Evolutionary conservation across 2,888 invertebrate genomes (phyloP), one percentile per base, ranked within the genome.

Genomic region (Ypsolopha scabrella): DNA sequence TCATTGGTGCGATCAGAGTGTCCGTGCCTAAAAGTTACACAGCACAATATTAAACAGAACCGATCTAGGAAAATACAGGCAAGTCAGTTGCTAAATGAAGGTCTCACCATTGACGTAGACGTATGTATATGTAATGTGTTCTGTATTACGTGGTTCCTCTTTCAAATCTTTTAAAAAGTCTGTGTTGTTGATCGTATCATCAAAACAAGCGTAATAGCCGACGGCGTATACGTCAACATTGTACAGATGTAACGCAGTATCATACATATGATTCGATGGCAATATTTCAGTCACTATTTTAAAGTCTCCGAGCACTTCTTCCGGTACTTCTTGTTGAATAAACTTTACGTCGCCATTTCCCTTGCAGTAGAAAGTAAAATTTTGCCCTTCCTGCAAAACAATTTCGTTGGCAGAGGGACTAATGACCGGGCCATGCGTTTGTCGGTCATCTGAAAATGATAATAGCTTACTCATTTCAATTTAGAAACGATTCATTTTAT

Each of bases 201-300:
- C 87, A 50, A 81, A 75, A 62, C 90, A 90, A 55, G 86, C 89
- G 58, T 88, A 90, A 63, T 82, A 88, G 47, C 88, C 89, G 51
- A 90, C 88, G 50, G 87, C 71, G 14, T 71, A 71, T 11, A 74
- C 75, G 45, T 79, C 73, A 3, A 89, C 81, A 49, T 85, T 72
- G 46, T 60, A 63, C 34, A 90, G 58, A 41, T 83, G 71, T 37
- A 91, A 68, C 51, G 70, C 69, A 46, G 80, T 71, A 57, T 87
- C 83, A 62, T 76, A 88, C 52, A 70, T 63, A 57, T 74, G 73
- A 41, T 67, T 65, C 35, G 59, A 59, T 38, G 71, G 69, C 38
- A 64, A 52, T 41, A 58, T 57, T 34, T 60, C 53, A 43, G 65
- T 37, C 1, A 34, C 50, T 56, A 55, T 65, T 43, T 39, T 51